phyloP scores from a whole-genome alignment of 2,113 vertebrate genomes.

The Hystrix brachyura region DNA sequence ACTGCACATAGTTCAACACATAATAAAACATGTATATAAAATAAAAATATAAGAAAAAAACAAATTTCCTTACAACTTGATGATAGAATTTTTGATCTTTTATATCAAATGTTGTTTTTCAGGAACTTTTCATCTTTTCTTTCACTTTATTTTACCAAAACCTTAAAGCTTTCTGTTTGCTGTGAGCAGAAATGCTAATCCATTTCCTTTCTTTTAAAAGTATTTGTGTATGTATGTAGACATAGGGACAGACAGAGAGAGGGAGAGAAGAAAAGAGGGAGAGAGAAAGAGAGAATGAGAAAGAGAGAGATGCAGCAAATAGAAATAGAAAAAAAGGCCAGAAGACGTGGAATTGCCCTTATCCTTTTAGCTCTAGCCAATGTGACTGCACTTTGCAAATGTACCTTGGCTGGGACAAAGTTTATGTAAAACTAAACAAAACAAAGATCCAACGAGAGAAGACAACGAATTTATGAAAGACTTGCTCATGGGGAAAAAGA shows the following conservation, averaged over 20 bases:
- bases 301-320: not conserved
- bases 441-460: not conserved
- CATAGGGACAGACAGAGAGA: too few species aligned
- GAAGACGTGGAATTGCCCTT: not conserved
- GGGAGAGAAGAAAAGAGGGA: not conserved
- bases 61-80: not conserved
- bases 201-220: not conserved
- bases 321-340: not conserved
- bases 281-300: not conserved
- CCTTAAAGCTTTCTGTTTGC: not conserved
- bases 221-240: not conserved
- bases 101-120: not conserved
- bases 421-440: slow-evolving; percentile 8
- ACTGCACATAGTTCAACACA: not conserved
- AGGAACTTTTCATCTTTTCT: not conserved
- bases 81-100: not conserved
- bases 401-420: not conserved
- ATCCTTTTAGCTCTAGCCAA: not conserved
- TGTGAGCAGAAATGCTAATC: not conserved
- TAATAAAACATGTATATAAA: not conserved
- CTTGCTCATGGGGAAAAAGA: not conserved
- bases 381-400: not conserved
- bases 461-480: not conserved
- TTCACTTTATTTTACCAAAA: not conserved
- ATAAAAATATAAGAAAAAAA: not conserved